Percentiles rank a stretch among this genome's conserved stretches.
Conservation (phyloP, 1,140 invertebrate species). For the Pararge aegeria region DNA sequence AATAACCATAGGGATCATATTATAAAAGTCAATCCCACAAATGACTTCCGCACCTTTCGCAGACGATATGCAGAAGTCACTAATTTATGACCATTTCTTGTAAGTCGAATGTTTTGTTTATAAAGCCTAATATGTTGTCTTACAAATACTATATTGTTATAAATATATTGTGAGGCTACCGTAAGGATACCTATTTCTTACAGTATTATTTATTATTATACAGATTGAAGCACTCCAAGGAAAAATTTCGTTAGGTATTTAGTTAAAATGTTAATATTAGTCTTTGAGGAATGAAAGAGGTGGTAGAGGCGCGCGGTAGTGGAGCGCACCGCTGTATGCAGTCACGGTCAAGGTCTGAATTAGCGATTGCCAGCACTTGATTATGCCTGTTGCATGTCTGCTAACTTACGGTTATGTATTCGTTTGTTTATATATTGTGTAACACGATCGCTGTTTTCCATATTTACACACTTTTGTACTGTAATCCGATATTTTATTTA, state of each 20-base stretch:
- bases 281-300: slow-evolving; percentile 24
- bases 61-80: too few relatives aligned
- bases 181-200: too few relatives aligned
- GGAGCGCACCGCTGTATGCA: slow-evolving; percentile 31
- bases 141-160: too few relatives aligned
- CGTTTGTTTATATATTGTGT: slow-evolving; percentile 25
- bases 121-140: too few relatives aligned
- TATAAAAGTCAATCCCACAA: too few relatives aligned
- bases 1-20: too few relatives aligned
- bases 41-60: too few relatives aligned
- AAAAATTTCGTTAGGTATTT: neutral
- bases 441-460: slow-evolving; percentile 5
- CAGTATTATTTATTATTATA: too few relatives aligned
- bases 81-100: too few relatives aligned
- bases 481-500: neutral
- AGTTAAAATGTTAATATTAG: neutral
- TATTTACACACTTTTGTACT: neutral
- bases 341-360: slow-evolving; percentile 64
- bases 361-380: slow-evolving; percentile 38
- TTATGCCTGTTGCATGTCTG: slow-evolving; percentile 31
- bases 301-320: slow-evolving; percentile 12
- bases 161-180: too few relatives aligned
- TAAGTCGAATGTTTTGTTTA: too few relatives aligned
- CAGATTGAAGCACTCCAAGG: neutral
- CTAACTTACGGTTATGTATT: slow-evolving; percentile 35